Evolutionary conservation across 2,888 invertebrate genomes (phyloP), one percentile per base, ranked within the genome.

Genomic region (Hartigia nigra): DNA sequence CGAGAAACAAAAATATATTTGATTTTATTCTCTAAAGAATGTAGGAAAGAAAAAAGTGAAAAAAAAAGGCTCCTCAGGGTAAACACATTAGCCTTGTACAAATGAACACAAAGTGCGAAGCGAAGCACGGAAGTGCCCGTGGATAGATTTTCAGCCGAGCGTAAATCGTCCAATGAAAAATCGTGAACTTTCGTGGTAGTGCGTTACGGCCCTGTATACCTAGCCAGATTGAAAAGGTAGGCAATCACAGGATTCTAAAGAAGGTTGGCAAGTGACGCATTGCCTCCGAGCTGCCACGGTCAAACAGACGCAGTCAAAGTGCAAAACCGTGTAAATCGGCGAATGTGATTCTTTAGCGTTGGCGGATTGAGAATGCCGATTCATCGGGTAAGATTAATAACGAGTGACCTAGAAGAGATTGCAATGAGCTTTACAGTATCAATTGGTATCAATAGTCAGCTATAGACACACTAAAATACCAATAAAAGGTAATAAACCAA

Each of bases 261-360:
- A 70, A 76, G 75, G 70, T 70, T 74, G 70, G 72, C 35, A 32
- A 81, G 80, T 81, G 80, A 83, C 80, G 81, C 82, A 82, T 82
- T 81, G 81, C 81, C 76, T 55, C 1, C 55, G 55, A 23, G 55
- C 55, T 74, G 75, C 39, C 72, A 76, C 37, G 35, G 77, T 69
- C 78, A 76, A 37, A 76, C 77, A 37, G 55, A 79, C 79, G 76
- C 76, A 78, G 81, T 84, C 81, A 79, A 81, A 84, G 84, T 84
- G 84, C 84, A 77, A 78, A 84, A 81, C 80, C 84, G 79, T 84
- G 84, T 84, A 84, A 82, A 84, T 81, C 79, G 84, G 77, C 77
- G 72, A 76, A 76, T 77, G 82, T 81, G 74, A 81, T 83, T 82
- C 82, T 77, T 82, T 81, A 82, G 77, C 36, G 5, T 9, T 72